phyloP scores from a whole-genome alignment of 1,140 invertebrate genomes.

The Halyomorpha halys region DNA sequence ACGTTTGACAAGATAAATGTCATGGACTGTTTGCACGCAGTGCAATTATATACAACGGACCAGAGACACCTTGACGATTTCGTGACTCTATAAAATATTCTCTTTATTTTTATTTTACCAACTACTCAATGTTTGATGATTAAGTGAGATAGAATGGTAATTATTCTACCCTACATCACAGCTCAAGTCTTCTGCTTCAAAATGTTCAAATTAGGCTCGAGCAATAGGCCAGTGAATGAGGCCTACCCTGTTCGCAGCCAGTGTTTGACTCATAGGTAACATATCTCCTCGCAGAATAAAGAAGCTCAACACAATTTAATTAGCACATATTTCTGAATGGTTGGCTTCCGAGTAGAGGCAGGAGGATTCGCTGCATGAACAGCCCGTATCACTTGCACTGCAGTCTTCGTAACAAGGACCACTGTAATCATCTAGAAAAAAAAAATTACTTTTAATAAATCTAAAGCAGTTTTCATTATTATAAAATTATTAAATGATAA shows the following conservation, averaged over 20 bases:
- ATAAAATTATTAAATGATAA: no score
- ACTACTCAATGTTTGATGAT: no score
- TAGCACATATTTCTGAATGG: slow-evolving; percentile 24
- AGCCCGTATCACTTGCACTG: slow-evolving; percentile 26
- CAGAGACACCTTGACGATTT: no score
- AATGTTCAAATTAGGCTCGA: not conserved
- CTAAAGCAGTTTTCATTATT: no score
- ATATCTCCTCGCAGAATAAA: no score
- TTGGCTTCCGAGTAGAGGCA: slow-evolving; percentile 26
- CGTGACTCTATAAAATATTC: no score
- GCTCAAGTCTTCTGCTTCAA: not conserved
- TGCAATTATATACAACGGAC: slow-evolving; percentile 5
- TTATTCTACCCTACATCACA: slow-evolving; percentile 5
- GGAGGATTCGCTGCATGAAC: slow-evolving; percentile 27
- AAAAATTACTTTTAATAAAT: no score
- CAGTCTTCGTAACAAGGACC: slow-evolving; percentile 27
- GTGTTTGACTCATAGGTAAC: no score
- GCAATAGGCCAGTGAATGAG: no score
- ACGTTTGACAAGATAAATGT: slow-evolving; percentile 4
- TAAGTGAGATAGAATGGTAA: no score
- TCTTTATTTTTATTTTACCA: no score
- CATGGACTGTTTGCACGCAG: slow-evolving; percentile 12
- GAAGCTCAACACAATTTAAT: slow-evolving; percentile 7
- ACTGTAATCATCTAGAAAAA: slow-evolving; percentile 24
- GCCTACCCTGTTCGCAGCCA: no score